Evolutionary conservation across 2,797 vertebrate genomes (phyloP), one percentile per base, ranked within the genome.

Genomic region (Tauraco hartlaubi): DNA sequence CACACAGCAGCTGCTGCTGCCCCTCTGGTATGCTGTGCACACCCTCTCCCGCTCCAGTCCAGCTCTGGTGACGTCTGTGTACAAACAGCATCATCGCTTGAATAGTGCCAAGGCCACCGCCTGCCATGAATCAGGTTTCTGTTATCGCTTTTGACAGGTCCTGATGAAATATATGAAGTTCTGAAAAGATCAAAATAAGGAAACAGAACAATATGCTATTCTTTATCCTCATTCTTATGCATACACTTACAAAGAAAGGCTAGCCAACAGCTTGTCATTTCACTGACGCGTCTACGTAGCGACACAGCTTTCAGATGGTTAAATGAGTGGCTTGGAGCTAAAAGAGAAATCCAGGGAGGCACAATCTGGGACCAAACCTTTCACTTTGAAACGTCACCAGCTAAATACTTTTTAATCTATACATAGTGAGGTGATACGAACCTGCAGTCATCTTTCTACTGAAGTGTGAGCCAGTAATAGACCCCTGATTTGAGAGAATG

Each of bases 191-290:
- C 15, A 94, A 90, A 90, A 69, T 74, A 84, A 82, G 80, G 71
- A 90, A 96, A 68, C n/a, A 55, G 85, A 72, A 83, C 52, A 92
- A 75, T 94, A 58, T 78, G 76, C 55, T 92, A 41, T 63, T 88
- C 77, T 92, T 67, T 51, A 23, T 75, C 73, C 59, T 83, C 52
- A 49, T 61, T 88, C 49, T 55, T 78, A 23, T 28, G 74, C 69
- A 35, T 21, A 59, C 11, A 5, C 49, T 84, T 31, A 28, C 1
- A 6, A 37, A 85, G 49, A 76, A 73, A 88, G 33, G 39, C 56
- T 77, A 41, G 67, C 54, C 75, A 86, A 69, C 64, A 84, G 63
- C 48, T 79, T 86, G 73, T 84, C 59, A 46, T 43, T 73, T 91
- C 59, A 52, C 43, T 28, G 62, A 91, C 28, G 43, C 7, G 54